These are phyloP conservation scores for Ylistrum balloti DNA, from an alignment of 1,140 invertebrate species.

Conservation along the genomic window DNA sequence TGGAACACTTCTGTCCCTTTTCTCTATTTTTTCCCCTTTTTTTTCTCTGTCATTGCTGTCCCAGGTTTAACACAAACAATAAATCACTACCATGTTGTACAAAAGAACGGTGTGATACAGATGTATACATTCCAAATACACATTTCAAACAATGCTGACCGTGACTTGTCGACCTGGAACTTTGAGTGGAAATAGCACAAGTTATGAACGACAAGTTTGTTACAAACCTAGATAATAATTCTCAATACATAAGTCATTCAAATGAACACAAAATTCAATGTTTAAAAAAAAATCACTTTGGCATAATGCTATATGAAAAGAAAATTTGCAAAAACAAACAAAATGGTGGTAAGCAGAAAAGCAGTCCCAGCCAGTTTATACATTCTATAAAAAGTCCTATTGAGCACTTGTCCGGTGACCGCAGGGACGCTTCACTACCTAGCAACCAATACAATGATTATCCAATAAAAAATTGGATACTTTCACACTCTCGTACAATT, in stretches of 20 bases:
- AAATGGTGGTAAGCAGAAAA: slow-evolving; percentile 2
- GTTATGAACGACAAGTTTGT: background rate
- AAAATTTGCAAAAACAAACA: slow-evolving; percentile 32
- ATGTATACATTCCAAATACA: background rate
- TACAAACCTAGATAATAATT: slow-evolving; percentile 14
- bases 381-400: slow-evolving; percentile 32
- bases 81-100: too few relatives aligned
- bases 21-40: too few relatives aligned
- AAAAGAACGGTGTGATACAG: too few relatives aligned
- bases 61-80: too few relatives aligned
- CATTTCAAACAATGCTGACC: too few relatives aligned
- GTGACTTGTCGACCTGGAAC: background rate
- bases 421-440: slow-evolving; percentile 19
- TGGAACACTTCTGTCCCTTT: too few relatives aligned
- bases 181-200: background rate
- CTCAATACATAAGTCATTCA: slow-evolving; percentile 35
- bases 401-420: slow-evolving; percentile 30
- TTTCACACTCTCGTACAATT: background rate
- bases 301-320: slow-evolving; percentile 27
- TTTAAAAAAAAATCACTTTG: slow-evolving; percentile 21
- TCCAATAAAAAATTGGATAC: background rate
- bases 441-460: slow-evolving; percentile 19
- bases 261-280: slow-evolving; percentile 26
- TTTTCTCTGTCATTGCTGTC: too few relatives aligned
- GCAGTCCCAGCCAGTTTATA: background rate